phyloP scores from a whole-genome alignment of 2,113 vertebrate species.

The Phalacrocorax aristotelis region DNA sequence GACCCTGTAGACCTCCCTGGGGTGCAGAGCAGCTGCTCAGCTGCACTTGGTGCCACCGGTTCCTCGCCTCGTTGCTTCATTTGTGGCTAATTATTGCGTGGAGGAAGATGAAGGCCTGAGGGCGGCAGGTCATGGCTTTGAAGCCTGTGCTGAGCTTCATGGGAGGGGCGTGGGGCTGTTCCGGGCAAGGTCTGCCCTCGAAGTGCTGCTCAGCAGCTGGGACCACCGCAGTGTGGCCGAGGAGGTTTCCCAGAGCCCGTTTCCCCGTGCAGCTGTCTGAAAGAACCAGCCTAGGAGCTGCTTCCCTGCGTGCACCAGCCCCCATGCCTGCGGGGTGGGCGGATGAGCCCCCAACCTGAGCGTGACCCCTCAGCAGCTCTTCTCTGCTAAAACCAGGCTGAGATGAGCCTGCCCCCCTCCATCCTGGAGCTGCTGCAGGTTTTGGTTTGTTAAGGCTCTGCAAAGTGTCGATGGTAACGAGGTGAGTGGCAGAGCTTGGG shows the following conservation, averaged over 20 bases:
- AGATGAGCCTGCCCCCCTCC: no score
- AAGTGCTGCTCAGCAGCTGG: accelerated
- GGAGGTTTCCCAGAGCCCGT: not conserved
- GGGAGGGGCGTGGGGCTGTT: not conserved
- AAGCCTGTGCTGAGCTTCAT: accelerated
- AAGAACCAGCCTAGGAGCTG: not conserved
- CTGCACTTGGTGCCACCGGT: accelerated
- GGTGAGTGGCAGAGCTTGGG: not conserved
- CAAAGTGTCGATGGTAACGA: accelerated
- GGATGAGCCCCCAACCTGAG: not conserved
- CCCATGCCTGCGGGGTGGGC: accelerated
- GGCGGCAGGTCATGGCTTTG: not conserved
- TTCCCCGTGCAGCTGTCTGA: not conserved
- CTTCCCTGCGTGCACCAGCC: not conserved
- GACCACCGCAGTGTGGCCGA: accelerated
- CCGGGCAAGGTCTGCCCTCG: no score
- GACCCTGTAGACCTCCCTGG: not conserved
- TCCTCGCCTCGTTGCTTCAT: accelerated
- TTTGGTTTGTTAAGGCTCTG: accelerated
- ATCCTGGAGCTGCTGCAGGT: not conserved
- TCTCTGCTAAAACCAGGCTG: not conserved
- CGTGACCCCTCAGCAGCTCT: not conserved
- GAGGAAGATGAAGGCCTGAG: not conserved
- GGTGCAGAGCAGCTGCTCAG: not conserved
- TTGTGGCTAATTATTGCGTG: accelerated